Percentiles rank a stretch among this genome's conserved stretches.
Evolutionary conservation across 2,113 vertebrate genomes (phyloP).

Genomic region (Thamnaconus septentrionalis): DNA sequence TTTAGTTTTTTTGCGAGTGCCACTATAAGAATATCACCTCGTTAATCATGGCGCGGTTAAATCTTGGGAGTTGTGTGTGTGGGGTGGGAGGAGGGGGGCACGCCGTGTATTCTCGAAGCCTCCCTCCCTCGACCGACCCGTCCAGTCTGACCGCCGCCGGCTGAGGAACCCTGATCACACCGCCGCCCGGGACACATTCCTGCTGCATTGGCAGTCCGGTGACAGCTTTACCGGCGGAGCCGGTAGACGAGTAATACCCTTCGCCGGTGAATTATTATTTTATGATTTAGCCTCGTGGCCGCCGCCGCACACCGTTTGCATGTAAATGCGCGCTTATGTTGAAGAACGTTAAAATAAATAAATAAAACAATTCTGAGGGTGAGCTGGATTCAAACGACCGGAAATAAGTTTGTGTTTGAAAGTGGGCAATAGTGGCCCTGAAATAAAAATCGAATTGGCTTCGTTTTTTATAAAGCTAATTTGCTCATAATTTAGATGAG

Average conservation of each 20-base stretch:
- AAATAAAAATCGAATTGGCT: background rate
- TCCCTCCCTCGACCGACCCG: too few species aligned
- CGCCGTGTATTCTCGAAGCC: slow-evolving; percentile 1
- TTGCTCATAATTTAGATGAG: background rate
- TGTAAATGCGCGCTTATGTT: slow-evolving; percentile 57
- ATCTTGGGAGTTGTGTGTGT: slow-evolving; percentile 11
- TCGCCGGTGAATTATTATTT: slow-evolving; percentile 59
- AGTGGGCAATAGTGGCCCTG: background rate
- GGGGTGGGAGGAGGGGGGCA: background rate
- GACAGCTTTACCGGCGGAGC: slow-evolving; percentile 70
- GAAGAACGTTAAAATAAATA: background rate
- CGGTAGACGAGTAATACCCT: slow-evolving; percentile 56
- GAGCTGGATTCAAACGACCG: background rate
- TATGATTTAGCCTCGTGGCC: slow-evolving; percentile 46
- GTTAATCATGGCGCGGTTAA: slow-evolving; percentile 9
- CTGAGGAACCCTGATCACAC: too few species aligned
- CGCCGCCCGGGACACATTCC: slow-evolving; percentile 51
- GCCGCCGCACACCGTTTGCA: slow-evolving; percentile 41
- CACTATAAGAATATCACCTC: background rate
- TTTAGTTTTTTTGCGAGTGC: background rate
- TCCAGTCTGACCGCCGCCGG: too few species aligned
- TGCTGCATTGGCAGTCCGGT: slow-evolving; percentile 75
- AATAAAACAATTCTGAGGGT: too few species aligned
- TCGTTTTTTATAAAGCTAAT: background rate
- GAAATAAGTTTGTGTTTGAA: slow-evolving; percentile 20